These are phyloP conservation scores for Malthinus seriepunctatus DNA, from an alignment of 2,888 invertebrate species.

Conservation along the genomic window DNA sequence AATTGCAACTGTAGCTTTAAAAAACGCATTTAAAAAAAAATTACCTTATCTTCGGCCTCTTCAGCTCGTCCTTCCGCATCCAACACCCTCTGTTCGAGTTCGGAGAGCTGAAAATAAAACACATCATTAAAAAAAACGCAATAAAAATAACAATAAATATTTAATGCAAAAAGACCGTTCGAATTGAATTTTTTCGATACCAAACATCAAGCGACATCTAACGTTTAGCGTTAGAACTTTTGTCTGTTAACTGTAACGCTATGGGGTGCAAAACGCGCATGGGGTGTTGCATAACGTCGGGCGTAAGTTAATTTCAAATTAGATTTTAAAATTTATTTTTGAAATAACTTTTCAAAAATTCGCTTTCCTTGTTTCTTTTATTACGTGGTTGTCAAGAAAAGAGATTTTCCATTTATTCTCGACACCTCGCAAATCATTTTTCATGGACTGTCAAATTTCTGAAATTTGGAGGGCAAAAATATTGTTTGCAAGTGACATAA, in stretches of 20 bases:
- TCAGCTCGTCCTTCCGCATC: constrained; percentile 92
- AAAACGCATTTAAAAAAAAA: constrained; percentile 31
- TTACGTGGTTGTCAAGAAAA: too few relatives aligned
- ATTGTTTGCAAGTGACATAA: too few relatives aligned
- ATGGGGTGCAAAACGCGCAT: too few relatives aligned
- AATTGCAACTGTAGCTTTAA: neutral
- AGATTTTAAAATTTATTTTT: too few relatives aligned
- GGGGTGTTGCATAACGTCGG: constrained; percentile 16
- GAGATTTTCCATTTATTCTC: too few relatives aligned
- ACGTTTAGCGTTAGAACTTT: neutral
- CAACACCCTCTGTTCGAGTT: constrained; percentile 89
- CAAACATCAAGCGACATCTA: constrained; percentile 10
- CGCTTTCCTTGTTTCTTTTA: too few relatives aligned
- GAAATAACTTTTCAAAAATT: too few relatives aligned
- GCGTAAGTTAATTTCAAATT: neutral
- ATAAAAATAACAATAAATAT: constrained; percentile 4
- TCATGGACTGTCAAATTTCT: too few relatives aligned
- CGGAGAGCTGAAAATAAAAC: constrained; percentile 80
- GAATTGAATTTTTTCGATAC: constrained; percentile 3
- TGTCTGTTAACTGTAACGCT: neutral
- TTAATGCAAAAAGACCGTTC: neutral
- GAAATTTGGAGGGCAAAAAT: too few relatives aligned
- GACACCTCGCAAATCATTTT: too few relatives aligned
- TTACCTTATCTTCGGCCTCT: constrained; percentile 94
- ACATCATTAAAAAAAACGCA: constrained; percentile 3